Percentiles rank a stretch among this genome's conserved stretches.
phyloP scores from a whole-genome alignment of 2,888 invertebrate species.

The Dryocosmus kuriphilus region DNA sequence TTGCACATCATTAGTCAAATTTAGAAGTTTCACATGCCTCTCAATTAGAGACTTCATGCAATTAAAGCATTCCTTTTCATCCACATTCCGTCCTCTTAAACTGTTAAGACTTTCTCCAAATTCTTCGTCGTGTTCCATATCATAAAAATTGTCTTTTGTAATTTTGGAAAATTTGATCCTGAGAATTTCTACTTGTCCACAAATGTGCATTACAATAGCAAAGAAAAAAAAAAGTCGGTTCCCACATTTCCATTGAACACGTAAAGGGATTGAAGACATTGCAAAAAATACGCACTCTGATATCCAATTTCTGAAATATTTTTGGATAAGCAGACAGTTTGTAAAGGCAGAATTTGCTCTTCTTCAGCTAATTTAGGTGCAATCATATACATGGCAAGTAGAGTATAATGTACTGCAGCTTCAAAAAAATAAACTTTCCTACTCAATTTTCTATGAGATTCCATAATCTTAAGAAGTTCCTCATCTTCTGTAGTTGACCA shows the following conservation, averaged over 20 bases:
- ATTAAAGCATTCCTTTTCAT: constrained; percentile 19
- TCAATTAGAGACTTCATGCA: constrained; percentile 43
- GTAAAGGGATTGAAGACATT: constrained; percentile 4
- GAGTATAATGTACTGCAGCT: neutral
- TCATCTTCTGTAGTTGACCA: constrained; percentile 6
- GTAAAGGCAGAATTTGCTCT: constrained; percentile 1
- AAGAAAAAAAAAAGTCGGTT: constrained; percentile 12
- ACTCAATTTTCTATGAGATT: constrained; percentile 10
- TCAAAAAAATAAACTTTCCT: constrained; percentile 23
- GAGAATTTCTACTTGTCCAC: constrained; percentile 54
- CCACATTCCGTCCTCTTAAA: no score
- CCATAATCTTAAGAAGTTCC: neutral
- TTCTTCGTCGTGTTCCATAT: neutral
- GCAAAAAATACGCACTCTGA: constrained; percentile 1
- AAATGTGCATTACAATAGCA: constrained; percentile 19
- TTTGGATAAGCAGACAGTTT: neutral
- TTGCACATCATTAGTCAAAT: constrained; percentile 51
- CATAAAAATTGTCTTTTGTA: neutral
- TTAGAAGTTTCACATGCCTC: constrained; percentile 58
- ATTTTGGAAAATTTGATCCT: constrained; percentile 54
- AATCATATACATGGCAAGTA: constrained; percentile 18
- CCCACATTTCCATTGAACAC: constrained; percentile 10
- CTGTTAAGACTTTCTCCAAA: neutral
- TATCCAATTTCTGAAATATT: neutral
- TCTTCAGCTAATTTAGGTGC: constrained; percentile 8